These are phyloP conservation scores for Halocaridina rubra DNA, from an alignment of 2,888 invertebrate genomes.

Conservation along the genomic window DNA sequence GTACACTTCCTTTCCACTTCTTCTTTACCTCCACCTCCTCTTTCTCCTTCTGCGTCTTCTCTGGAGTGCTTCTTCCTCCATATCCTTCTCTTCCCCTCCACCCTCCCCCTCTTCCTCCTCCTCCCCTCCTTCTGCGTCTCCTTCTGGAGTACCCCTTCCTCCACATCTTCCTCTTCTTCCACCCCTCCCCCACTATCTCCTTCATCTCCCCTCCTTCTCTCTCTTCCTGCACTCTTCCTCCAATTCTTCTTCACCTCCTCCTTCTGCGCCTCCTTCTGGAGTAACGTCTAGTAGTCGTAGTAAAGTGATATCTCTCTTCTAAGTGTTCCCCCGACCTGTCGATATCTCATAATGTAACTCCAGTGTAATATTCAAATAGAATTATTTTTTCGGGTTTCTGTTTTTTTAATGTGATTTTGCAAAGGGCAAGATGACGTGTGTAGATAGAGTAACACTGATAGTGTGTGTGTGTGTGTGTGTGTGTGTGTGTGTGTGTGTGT, in stretches of 20 bases:
- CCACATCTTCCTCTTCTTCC: not conserved
- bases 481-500: not conserved
- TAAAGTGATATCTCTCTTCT: too few relatives aligned
- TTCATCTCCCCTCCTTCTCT: not conserved
- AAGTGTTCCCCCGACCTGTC: not conserved
- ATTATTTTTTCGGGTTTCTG: too few relatives aligned
- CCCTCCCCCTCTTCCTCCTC: not conserved
- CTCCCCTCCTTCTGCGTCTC: not conserved
- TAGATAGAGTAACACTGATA: not conserved
- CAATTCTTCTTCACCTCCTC: not conserved
- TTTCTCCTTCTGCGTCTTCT: too few relatives aligned
- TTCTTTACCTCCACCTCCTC: too few relatives aligned
- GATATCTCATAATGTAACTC: not conserved
- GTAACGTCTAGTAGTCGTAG: too few relatives aligned
- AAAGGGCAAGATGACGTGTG: not conserved
- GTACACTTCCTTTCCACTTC: not conserved
- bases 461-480: not conserved
- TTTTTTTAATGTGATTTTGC: not conserved
- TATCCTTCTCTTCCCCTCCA: not conserved
- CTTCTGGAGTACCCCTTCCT: not conserved
- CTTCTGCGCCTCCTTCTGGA: not conserved
- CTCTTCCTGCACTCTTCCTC: not conserved
- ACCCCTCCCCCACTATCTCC: not conserved
- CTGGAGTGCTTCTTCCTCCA: not conserved
- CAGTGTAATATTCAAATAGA: not conserved